Evolutionary conservation across 1,140 invertebrate species (phyloP).

Genomic region (Rhagoletis zephyria): DNA sequence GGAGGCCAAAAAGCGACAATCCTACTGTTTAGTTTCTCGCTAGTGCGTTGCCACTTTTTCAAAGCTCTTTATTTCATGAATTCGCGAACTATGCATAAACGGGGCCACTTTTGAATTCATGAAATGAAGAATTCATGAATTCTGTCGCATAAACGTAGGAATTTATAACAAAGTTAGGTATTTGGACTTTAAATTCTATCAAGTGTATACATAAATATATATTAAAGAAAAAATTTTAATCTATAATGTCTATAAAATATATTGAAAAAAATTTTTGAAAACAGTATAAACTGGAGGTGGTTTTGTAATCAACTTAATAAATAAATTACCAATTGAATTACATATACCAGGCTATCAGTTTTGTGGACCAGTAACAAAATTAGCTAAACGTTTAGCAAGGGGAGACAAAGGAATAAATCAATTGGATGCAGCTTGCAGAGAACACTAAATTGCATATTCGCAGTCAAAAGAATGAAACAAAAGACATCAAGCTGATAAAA

Average conservation of each 20-base stretch:
- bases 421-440: conserved; percentile 58
- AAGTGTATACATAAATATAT: not conserved
- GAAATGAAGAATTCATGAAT: too few species aligned
- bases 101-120: too few species aligned
- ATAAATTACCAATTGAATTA: conserved; percentile 59
- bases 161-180: not conserved
- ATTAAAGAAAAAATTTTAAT: not conserved
- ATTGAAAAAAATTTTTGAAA: too few species aligned
- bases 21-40: too few species aligned
- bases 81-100: too few species aligned
- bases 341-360: conserved; percentile 74
- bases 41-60: too few species aligned
- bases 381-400: conserved; percentile 66
- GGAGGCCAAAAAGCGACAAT: too few species aligned
- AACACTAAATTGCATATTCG: conserved; percentile 74
- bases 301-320: conserved; percentile 56
- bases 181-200: too few species aligned
- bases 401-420: conserved; percentile 57
- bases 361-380: conserved; percentile 65
- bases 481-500: conserved; percentile 71
- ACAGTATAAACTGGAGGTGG: not conserved
- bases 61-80: too few species aligned
- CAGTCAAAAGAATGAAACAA: conserved; percentile 66
- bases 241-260: too few species aligned
- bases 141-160: too few species aligned